phyloP scores from a whole-genome alignment of 2,888 invertebrate species.

The Hanleya hanleyi region DNA sequence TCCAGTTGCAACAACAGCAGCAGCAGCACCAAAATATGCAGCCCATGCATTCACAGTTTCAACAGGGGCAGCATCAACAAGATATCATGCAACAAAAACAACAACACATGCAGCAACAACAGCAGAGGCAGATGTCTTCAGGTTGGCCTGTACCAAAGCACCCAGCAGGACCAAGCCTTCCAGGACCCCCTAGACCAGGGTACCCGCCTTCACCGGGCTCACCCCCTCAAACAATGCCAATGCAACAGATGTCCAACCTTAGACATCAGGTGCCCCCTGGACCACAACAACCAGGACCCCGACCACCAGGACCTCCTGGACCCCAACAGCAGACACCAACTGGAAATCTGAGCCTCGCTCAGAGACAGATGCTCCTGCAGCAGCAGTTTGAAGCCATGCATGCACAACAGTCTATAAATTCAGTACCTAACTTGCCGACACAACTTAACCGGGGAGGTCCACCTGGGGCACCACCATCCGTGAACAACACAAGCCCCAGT shows the following conservation, averaged over 20 bases:
- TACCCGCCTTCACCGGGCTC: not conserved
- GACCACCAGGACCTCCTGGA: not conserved
- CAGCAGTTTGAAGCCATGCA: not conserved
- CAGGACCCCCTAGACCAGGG: conserved; percentile 2
- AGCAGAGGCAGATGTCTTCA: conserved; percentile 18
- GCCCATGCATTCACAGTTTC: not conserved
- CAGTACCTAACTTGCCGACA: no score
- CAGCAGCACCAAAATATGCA: conserved; percentile 4
- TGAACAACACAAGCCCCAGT: not conserved
- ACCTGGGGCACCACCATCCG: not conserved
- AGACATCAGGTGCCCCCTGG: not conserved
- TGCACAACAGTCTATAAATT: no score
- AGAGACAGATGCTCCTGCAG: conserved; percentile 17
- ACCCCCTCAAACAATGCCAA: not conserved
- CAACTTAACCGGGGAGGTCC: no score
- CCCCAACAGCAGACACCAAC: no score
- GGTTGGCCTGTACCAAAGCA: conserved; percentile 22
- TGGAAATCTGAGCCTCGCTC: not conserved
- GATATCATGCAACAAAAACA: no score
- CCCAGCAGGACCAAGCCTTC: conserved; percentile 17
- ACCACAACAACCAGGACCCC: not conserved
- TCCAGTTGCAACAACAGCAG: not conserved
- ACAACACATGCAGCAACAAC: conserved; percentile 74
- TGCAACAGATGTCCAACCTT: conserved; percentile 6
- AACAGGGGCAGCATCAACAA: not conserved